phyloP scores from a whole-genome alignment of 2,888 invertebrate species.

The Patella depressa region DNA sequence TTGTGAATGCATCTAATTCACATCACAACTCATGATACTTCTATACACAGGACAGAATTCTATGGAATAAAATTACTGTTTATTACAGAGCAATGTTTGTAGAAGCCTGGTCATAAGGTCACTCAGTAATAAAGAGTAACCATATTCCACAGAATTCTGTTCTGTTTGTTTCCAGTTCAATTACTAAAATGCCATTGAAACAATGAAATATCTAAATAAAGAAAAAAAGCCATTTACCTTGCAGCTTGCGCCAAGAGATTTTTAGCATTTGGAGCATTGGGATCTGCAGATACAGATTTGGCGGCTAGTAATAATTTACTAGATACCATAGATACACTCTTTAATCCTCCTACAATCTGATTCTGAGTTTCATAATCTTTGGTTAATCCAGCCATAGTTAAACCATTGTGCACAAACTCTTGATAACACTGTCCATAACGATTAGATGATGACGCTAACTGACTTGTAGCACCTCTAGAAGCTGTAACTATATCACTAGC shows the following conservation, averaged over 20 bases:
- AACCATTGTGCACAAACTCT: conserved; percentile 78
- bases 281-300: conserved; percentile 90
- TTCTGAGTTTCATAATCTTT: conserved; percentile 82
- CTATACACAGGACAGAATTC: too few species aligned
- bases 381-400: conserved; percentile 62
- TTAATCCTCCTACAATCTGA: conserved; percentile 88
- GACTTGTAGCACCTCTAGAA: conserved; percentile 77
- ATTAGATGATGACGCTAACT: conserved; percentile 82
- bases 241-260: conserved; percentile 91
- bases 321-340: conserved; percentile 88
- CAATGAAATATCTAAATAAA: too few species aligned
- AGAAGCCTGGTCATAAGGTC: too few species aligned
- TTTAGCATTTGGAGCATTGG: conserved; percentile 89
- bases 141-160: too few species aligned
- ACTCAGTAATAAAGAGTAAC: too few species aligned
- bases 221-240: conserved; percentile 67
- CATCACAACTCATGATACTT: too few species aligned
- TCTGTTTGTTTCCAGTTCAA: too few species aligned
- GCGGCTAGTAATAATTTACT: conserved; percentile 88
- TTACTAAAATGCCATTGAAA: too few species aligned
- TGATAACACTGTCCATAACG: conserved; percentile 83
- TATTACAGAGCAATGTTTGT: too few species aligned
- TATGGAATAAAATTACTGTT: too few species aligned
- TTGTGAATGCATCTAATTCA: too few species aligned
- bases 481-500: conserved; percentile 86